Evolutionary conservation across 2,113 vertebrate species (phyloP), one percentile per base, ranked within the genome.

Genomic region (Festucalex cinctus): DNA sequence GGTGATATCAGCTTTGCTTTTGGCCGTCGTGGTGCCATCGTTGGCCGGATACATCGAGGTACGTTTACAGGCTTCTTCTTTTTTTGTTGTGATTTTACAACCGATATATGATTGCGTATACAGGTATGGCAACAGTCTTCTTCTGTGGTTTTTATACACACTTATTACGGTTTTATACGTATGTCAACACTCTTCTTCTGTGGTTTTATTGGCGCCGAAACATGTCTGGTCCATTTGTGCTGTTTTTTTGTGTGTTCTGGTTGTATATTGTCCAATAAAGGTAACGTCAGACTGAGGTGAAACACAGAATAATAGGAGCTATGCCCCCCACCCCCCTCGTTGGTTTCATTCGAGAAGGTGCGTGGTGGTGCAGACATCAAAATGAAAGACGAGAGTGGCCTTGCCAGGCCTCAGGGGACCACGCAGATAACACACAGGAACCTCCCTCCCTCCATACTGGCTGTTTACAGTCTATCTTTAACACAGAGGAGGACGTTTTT

Each of bases 21-120:
- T 93, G 82, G 91, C 77, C 70, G 79, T 94, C 2, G 81, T 91
- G 39, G 92, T 91, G 51, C 94, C 93, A 14, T 78, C 83, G 12
- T 72, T 94, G 70, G 90, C 93, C 46, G 92, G 93, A 1, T 95
- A 95, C 35, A 93, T 95, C 46, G 95, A 95, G 94, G 95, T 95
- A 83, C 12, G 89, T 76, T 60, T 43, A 22, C 9, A 12, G 9
- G 32, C 5, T 44, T 10, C 44, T 19, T 19, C 19, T 24, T 4
- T 1, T 49, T 2, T 32, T 22, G 56, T 13, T 69, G 14, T 43
- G 6, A 3, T 28, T 63, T 39, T 44, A 3, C 22, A 10, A n/a
- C 13, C n/a, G 2, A 63, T 7, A 22, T 24, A 24, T 16, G 4
- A 22, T 10, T 22, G 3, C 35, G 26, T 32, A 5, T 16, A 58